A percentile compares a stretch with the other conserved stretches of the same genome.
phyloP scores from a whole-genome alignment of 2,797 vertebrate species.

The Rhabdomys pumilio region DNA sequence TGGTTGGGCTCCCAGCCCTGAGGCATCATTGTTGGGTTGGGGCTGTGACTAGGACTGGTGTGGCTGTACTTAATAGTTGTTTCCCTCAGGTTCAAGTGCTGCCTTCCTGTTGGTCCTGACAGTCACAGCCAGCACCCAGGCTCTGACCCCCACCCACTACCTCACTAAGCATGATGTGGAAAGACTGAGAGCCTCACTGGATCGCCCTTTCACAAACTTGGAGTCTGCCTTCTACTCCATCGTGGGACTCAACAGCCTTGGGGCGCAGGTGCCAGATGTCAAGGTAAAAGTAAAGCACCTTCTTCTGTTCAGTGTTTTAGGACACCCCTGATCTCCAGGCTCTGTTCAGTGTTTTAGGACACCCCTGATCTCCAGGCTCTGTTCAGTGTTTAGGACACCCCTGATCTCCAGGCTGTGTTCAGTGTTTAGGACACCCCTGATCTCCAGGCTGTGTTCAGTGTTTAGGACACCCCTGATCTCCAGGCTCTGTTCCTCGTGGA shows the following conservation, averaged over 20 bases:
- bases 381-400: not conserved
- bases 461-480: not conserved
- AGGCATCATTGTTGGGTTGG: not conserved
- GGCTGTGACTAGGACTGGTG: not conserved
- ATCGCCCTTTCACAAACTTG: constrained; percentile 92
- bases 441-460: not conserved
- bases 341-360: too few relatives aligned
- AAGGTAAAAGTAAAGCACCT: constrained; percentile 92
- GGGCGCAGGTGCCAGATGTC: constrained; percentile 91
- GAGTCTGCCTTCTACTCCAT: constrained; percentile 95
- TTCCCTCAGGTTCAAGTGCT: constrained; percentile 87
- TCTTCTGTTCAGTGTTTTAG: not conserved
- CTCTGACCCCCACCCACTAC: constrained; percentile 94
- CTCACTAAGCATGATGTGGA: constrained; percentile 93
- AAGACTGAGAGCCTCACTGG: constrained; percentile 92
- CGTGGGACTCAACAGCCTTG: constrained; percentile 93
- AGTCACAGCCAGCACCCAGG: constrained; percentile 89
- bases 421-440: too few relatives aligned
- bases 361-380: not conserved
- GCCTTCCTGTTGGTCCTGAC: constrained; percentile 89
- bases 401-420: too few relatives aligned
- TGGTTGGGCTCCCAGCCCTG: not conserved
- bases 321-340: not conserved
- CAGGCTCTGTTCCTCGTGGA: not conserved
- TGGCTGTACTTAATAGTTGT: constrained; percentile 54